These are phyloP conservation scores for Scaptomyza cyrtandrae DNA, from an alignment of 2,888 invertebrate species.

Conservation along the genomic window DNA sequence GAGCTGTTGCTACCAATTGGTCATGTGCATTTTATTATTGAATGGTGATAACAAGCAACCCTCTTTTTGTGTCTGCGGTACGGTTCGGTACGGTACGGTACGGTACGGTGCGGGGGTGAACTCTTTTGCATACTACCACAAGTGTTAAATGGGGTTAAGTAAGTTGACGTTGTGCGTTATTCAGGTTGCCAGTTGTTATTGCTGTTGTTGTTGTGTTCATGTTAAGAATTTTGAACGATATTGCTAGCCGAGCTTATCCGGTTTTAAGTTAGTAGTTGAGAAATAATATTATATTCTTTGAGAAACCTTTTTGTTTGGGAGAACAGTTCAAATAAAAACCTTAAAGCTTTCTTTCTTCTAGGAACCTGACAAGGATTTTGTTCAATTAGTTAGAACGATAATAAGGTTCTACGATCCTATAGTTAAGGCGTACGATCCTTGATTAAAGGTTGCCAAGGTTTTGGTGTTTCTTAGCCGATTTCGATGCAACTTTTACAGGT, in stretches of 20 bases:
- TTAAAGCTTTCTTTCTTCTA: too few relatives aligned
- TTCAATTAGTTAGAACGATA: too few relatives aligned
- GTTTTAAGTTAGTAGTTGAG: background rate
- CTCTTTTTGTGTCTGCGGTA: constrained; percentile 14
- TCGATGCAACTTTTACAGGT: too few relatives aligned
- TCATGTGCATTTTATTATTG: constrained; percentile 72
- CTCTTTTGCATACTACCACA: constrained; percentile 16
- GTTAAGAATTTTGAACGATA: constrained; percentile 32
- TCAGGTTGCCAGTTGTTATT: constrained; percentile 32
- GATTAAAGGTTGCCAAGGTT: too few relatives aligned
- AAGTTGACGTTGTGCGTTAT: constrained; percentile 54
- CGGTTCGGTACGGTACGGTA: constrained; percentile 19
- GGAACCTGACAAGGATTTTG: too few relatives aligned
- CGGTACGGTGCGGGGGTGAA: constrained; percentile 40
- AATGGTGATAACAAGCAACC: constrained; percentile 74
- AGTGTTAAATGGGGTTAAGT: constrained; percentile 78
- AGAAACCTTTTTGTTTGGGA: too few relatives aligned
- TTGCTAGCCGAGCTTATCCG: constrained; percentile 6
- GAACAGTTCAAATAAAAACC: too few relatives aligned
- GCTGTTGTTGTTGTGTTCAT: constrained; percentile 23
- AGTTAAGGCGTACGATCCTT: too few relatives aligned
- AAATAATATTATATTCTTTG: too few relatives aligned
- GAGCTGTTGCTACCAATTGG: constrained; percentile 58
- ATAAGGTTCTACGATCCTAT: too few relatives aligned
- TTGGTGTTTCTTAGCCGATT: too few relatives aligned